Conservation (phyloP, 1,140 invertebrate genomes). For the Caenorhabditis briggsae region DNA sequence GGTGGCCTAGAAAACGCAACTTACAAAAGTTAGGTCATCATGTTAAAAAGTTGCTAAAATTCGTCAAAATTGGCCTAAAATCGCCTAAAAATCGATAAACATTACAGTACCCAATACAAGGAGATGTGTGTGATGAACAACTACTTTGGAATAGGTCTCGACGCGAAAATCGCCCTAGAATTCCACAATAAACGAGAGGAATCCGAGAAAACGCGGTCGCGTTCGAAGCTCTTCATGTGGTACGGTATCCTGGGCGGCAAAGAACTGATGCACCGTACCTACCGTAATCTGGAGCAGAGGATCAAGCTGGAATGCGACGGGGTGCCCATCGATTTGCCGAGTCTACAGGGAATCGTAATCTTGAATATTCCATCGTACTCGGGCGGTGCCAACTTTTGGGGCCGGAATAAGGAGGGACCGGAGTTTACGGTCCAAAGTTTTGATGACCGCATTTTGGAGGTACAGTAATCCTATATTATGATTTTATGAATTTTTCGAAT, state of each 20-base stretch:
- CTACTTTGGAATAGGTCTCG: slow-evolving; percentile 98
- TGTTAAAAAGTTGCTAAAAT: too few species aligned
- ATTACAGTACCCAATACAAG: slow-evolving; percentile 62
- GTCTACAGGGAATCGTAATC: slow-evolving; percentile 94
- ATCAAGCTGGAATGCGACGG: slow-evolving; percentile 93
- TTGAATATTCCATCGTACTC: slow-evolving; percentile 97
- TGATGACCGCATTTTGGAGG: slow-evolving; percentile 90
- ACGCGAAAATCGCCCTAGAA: slow-evolving; percentile 95
- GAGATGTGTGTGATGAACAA: slow-evolving; percentile 98
- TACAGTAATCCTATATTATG: not conserved
- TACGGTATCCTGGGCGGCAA: slow-evolving; percentile 93
- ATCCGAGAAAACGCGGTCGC: slow-evolving; percentile 90
- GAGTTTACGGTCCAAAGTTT: slow-evolving; percentile 89
- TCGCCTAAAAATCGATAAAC: not conserved
- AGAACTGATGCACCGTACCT: slow-evolving; percentile 87
- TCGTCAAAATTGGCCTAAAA: too few species aligned
- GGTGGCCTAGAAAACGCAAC: too few species aligned
- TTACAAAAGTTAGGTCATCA: too few species aligned
- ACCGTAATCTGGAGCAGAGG: slow-evolving; percentile 94
- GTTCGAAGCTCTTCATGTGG: slow-evolving; percentile 96
- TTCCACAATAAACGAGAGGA: slow-evolving; percentile 97
- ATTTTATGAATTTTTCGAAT: slow-evolving; percentile 83
- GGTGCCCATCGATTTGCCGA: slow-evolving; percentile 89
- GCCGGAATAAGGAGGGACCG: slow-evolving; percentile 89
- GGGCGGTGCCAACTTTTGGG: slow-evolving; percentile 99